Base-by-base conservation (phyloP, 1,140 invertebrate species). In the Meloidogyne chitwoodi region DNA sequence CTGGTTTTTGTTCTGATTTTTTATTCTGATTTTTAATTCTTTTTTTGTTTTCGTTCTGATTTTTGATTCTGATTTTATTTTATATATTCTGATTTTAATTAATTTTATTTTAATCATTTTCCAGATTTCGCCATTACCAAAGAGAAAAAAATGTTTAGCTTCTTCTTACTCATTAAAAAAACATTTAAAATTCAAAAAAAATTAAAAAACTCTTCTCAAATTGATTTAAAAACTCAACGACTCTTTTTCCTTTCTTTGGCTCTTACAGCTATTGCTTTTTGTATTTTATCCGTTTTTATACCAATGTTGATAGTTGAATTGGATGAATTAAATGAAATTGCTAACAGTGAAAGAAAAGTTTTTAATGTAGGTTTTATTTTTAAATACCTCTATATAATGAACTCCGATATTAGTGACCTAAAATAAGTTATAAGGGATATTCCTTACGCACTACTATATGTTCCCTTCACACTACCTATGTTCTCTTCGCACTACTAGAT, bases 291-390 rank as follows among this genome's bases (percentile, higher is more conserved):
- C 19, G 19, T 73, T 34, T 26, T 73, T 34, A 38, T 73, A 24
- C 71, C 71, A 31, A 63, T 73, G 16, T 62, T 77, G 19, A 63
- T 77, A 19, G n/a, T 29, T 48, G 71, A 77, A 38, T 29, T 77
- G 64, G 76, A 77, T 19, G 75, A 78, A 48, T n/a, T 77, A 24
- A 56, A 66, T 19, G 68, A 72, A 66, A 41, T 77, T 44, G 29
- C 67, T 1, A 19, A 16, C 4, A 63, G 34, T 26, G 76, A 77
- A 65, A 63, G 38, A 31, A 75, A 74, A 44, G 56, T 61, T 16
- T 68, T 75, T 29, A 75, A 75, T 31, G 74, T 75, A 44, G 16
- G 22, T 19, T 44, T 68, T 68, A 34, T 56, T 16, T 68, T 31
- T 38, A 38, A 31, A 31, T 31, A 31, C 2, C 29, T 31, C 6